Base-by-base conservation (phyloP, 30 jellyfish, hydroid and myxozoan species). In the Nemopilema nomurai region DNA sequence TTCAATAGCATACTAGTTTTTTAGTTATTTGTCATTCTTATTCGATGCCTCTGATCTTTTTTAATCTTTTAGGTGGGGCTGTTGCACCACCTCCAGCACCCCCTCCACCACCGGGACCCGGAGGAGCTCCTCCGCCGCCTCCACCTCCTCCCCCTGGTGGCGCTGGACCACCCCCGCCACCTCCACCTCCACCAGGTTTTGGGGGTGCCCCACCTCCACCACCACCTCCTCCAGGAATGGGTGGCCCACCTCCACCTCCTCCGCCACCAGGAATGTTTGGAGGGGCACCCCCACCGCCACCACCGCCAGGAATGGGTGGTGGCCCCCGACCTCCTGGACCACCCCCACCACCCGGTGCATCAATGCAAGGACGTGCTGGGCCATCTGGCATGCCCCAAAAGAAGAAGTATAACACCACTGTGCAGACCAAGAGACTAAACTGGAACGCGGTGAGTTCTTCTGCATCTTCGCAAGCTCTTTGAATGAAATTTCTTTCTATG, bases 301-400 rank as follows among this genome's bases (percentile, higher is more conserved):
- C 97, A 32, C 96, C 96, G 1, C 96, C 96, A 0, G 92, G 89
- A 27, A 67, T 85, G 87, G 97, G 97, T 52, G 98, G 97, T 19
- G 91, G 96, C 19, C 98, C 98, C 6, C 97, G 96, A 6, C 97
- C 99, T 3, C 97, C 97, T 8, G 90, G 97, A 18, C 94, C 97
- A 22, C 98, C 98, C 16, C 97, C 97, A 6, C 97, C 99, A 3
- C 97, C 97, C 16, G 90, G 90, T 29, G 87, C 87, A 9, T 85
- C 93, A 57, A 51, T 84, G 52, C 90, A 28, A 30, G 97, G 90
- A 19, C 96, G 94, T 62, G 63, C 86, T 19, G 94, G 96, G 20
- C 97, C 98, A 24, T 74, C 76, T 29, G 98, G 98, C 50, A 30
- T 93, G 84, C 73, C 79, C 20, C 97, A 81, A 86, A 96, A 90